Base-by-base conservation (phyloP, 2,113 vertebrate genomes). In the Pseudonaja textilis region DNA sequence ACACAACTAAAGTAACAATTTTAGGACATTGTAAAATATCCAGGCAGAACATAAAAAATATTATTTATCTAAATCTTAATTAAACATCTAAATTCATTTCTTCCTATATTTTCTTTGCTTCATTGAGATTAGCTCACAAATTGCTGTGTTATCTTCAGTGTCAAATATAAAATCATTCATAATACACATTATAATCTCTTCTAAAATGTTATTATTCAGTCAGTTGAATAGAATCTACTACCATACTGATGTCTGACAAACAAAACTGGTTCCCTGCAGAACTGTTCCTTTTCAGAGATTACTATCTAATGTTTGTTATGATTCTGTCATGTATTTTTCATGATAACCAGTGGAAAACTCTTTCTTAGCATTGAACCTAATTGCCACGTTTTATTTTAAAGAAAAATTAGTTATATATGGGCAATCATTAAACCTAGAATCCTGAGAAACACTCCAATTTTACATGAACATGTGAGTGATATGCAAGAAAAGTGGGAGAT, bases 381-480 rank as follows among this genome's bases (percentile, higher is more conserved):
- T 93, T 88, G 20, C 39, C 81, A 57, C 69, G 95, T 87, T 45
- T 95, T 96, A 61, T 74, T 50, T 90, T 93, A 92, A 1, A 86
- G 42, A 92, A 95, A 29, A 95, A 34, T 86, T 42, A 93, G 1
- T 87, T 95, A 94, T 42, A 39, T 20, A 89, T 94, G 91, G 92
- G 22, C 88, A 94, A 54, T 95, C 90, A 94, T 47, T 0, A 0
- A 0, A 93, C 42, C 88, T 45, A 94, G 96, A 96, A 93, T 91
- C 91, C 39, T 94, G 89, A 93, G 45, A 69, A 81, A 89, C 90
- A 0, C 5, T 92, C 85, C 4, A 0, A n/a, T 26, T 93, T 4
- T 29, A 95, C 86, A 64, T 90, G 45, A 90, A 96, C 97, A 96
- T 91, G 90, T 94, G 93, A 94, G 26, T 55, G 93, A 85, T 69